Conservation (phyloP, 2,113 vertebrate species). For the Ictalurus furcatus region DNA sequence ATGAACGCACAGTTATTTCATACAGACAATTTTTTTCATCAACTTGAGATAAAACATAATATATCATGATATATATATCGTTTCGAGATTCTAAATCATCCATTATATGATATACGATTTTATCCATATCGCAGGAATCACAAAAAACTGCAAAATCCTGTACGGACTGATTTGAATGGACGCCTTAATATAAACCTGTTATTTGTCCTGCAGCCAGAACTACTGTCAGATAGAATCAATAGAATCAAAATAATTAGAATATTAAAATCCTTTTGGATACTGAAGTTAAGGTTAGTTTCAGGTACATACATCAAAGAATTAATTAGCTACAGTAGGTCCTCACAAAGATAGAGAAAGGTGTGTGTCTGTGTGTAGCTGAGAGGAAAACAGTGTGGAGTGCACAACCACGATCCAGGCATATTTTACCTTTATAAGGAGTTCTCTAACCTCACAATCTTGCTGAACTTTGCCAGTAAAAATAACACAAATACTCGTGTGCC, state of each 20-base stretch:
- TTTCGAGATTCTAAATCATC: too few relatives aligned
- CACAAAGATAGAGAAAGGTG: background rate
- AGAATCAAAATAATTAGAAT: background rate
- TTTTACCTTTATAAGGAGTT: slow-evolving; percentile 76
- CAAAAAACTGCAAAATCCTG: too few relatives aligned
- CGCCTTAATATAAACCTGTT: background rate
- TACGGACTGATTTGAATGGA: background rate
- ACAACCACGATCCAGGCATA: slow-evolving; percentile 61
- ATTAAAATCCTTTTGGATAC: background rate
- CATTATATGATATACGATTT: too few relatives aligned
- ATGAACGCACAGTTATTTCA: too few relatives aligned
- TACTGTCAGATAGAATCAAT: background rate
- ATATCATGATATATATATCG: too few relatives aligned
- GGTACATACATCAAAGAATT: background rate
- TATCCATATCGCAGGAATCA: too few relatives aligned
- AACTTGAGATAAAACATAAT: too few relatives aligned
- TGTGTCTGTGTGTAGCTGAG: slow-evolving; percentile 4
- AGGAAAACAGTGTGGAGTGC: slow-evolving; percentile 18
- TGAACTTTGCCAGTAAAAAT: slow-evolving; percentile 36
- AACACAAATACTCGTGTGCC: slow-evolving; percentile 12
- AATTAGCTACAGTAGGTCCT: background rate
- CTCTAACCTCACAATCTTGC: slow-evolving; percentile 6
- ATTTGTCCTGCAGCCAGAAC: background rate
- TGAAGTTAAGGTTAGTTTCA: background rate
- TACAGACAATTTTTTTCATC: too few relatives aligned